phyloP scores from a whole-genome alignment of 1,140 invertebrate species.

The Drosophila oshimai region DNA sequence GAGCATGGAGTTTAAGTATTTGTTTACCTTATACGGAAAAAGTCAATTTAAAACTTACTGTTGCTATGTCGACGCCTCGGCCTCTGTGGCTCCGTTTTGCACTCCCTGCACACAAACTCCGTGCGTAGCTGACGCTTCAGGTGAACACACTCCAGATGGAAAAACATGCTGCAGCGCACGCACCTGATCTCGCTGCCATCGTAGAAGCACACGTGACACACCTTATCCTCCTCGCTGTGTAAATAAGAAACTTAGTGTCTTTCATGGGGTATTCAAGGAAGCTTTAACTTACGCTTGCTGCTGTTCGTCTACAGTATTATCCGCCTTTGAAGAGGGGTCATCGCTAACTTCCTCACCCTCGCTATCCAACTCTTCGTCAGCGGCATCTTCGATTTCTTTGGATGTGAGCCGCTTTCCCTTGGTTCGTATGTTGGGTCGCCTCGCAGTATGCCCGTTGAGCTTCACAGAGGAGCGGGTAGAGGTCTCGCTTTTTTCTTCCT shows the following conservation, averaged over 20 bases:
- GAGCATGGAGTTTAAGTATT: no score
- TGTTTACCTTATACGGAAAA: no score
- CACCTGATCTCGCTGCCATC: conserved; percentile 73
- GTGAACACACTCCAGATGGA: conserved; percentile 69
- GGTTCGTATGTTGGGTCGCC: conserved; percentile 12
- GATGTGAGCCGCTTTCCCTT: conserved; percentile 42
- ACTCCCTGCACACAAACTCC: conserved; percentile 63
- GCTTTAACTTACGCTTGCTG: conserved; percentile 40
- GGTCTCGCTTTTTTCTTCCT: conserved; percentile 48
- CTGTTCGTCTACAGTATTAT: conserved; percentile 84
- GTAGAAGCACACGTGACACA: conserved; percentile 65
- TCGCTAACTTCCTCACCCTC: conserved; percentile 18
- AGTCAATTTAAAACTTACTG: conserved; percentile 26
- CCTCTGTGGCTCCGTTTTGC: conserved; percentile 47
- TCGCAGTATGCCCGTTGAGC: conserved; percentile 11
- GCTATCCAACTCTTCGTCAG: conserved; percentile 50
- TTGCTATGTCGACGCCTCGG: conserved; percentile 42
- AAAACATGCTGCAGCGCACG: conserved; percentile 50
- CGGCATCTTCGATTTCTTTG: conserved; percentile 82
- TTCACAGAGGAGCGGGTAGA: conserved; percentile 12
- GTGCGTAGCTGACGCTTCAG: conserved; percentile 59
- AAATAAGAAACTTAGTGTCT: background rate
- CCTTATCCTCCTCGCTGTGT: conserved; percentile 57
- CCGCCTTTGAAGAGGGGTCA: conserved; percentile 88
- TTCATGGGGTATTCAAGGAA: background rate